Evolutionary conservation across 2,888 invertebrate species (phyloP).

Genomic region (Tetanocera ferruginea): DNA sequence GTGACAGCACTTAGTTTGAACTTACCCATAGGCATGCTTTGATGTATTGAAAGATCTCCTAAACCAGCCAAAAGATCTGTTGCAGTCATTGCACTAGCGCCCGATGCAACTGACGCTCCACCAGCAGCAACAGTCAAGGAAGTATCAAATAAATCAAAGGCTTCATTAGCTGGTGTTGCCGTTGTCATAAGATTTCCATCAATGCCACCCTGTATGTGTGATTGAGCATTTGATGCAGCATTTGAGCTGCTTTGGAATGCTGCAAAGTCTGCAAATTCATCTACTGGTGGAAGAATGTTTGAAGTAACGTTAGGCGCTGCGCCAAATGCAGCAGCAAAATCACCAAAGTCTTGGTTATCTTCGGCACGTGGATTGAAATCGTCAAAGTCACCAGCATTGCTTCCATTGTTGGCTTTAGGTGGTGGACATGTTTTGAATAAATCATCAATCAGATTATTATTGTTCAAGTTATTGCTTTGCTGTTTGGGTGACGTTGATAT

Average conservation of each 20-base stretch:
- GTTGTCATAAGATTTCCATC: constrained; percentile 56
- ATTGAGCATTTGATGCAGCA: constrained; percentile 30
- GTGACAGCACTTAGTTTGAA: background rate
- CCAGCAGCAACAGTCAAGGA: constrained; percentile 43
- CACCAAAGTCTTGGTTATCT: constrained; percentile 79
- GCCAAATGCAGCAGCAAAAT: constrained; percentile 81
- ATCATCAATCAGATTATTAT: constrained; percentile 72
- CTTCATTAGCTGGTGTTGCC: constrained; percentile 59
- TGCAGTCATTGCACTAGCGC: constrained; percentile 51
- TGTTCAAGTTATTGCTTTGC: constrained; percentile 59
- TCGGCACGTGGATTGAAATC: constrained; percentile 70
- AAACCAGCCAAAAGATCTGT: constrained; percentile 72
- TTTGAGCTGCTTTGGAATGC: constrained; percentile 73
- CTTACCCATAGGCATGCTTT: constrained; percentile 69
- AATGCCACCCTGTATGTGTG: constrained; percentile 45
- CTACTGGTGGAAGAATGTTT: constrained; percentile 62
- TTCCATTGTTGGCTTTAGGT: constrained; percentile 53
- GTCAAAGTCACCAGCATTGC: constrained; percentile 70
- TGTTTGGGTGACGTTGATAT: constrained; percentile 43
- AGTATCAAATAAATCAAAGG: constrained; percentile 62
- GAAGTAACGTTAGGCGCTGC: constrained; percentile 49
- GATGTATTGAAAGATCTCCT: constrained; percentile 68
- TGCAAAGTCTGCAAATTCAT: constrained; percentile 87
- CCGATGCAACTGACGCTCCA: constrained; percentile 42
- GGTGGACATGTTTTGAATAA: constrained; percentile 73